Base-by-base conservation (phyloP, 2,888 invertebrate genomes). In the Caenorhabditis wallacei region DNA sequence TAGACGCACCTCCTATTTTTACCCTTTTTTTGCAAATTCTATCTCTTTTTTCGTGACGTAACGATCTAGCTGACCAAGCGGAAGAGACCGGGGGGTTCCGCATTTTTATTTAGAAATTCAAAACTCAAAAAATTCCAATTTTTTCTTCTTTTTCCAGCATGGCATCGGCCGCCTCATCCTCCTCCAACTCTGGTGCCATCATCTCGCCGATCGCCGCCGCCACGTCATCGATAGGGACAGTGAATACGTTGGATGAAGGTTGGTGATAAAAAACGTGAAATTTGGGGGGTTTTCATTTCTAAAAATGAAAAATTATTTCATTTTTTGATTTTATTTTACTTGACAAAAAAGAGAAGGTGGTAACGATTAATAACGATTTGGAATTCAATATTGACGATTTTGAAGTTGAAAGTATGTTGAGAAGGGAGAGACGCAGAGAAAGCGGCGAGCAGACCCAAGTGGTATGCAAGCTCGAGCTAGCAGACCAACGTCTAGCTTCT, bases 181-280 rank as follows among this genome's bases (percentile, higher is more conserved):
- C 76, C 61, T 43, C 37, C 40, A 51, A 24, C 40, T n/a, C n/a
- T n/a, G n/a, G n/a, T n/a, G 18, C 46, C 5, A 18, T 48, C 2
- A 2, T 48, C 5, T 48, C 13, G 46, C 46, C 46, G 46, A 48
- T 48, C 18, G 18, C 46, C n/a, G 46, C n/a, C 46, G 18, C n/a
- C 3, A 16, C 43, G 13, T 18, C 71, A 11, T n/a, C 71, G 24
- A 43, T 61, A 59, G 76, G 79, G 22, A 70, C 16, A 46, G 35
- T 64, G 40, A 81, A 74, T 35, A 81, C 75, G 5, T 22, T 81
- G 56, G 81, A 75, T 63, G 64, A 81, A 63, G 74, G 74, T 75
- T 56, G 10, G 24, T 35, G 11, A 43, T 24, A 18, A n/a, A 7
- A 11, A 54, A n/a, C 13, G 5, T 13, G 5, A n/a, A 35, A 54